phyloP scores from a whole-genome alignment of 2,888 invertebrate genomes.

The Leptogaster cylindrica region DNA sequence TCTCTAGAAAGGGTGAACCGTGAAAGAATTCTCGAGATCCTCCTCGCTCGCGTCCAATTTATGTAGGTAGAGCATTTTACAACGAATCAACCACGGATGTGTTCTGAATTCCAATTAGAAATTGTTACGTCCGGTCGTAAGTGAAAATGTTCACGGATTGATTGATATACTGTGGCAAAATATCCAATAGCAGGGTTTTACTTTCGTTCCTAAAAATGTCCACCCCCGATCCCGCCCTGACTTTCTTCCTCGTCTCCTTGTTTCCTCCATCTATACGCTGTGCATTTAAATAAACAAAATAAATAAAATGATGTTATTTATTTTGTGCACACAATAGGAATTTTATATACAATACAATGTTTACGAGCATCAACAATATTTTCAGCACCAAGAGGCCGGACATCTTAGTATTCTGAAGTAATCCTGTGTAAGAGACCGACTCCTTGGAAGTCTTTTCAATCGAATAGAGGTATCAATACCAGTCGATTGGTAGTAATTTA shows the following conservation, averaged over 20 bases:
- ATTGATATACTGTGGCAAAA: conserved; percentile 20
- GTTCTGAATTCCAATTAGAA: conserved; percentile 38
- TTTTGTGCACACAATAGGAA: neutral
- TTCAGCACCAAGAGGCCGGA: too few relatives aligned
- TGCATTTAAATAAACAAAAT: too few relatives aligned
- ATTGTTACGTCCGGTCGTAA: conserved; percentile 19
- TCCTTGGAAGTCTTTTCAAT: too few relatives aligned
- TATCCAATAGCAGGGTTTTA: conserved; percentile 1
- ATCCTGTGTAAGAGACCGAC: too few relatives aligned
- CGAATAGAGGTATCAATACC: too few relatives aligned
- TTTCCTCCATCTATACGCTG: neutral
- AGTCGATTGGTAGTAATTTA: too few relatives aligned
- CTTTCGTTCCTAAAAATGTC: conserved; percentile 27
- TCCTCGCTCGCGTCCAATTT: neutral
- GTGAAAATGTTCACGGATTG: conserved; percentile 24
- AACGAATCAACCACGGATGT: conserved; percentile 26
- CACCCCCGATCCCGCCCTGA: neutral
- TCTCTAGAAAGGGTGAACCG: neutral
- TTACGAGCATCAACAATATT: neutral
- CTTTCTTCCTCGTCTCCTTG: conserved; percentile 9
- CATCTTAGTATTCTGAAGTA: too few relatives aligned
- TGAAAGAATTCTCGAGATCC: conserved; percentile 25
- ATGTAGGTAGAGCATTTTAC: neutral
- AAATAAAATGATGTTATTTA: too few relatives aligned
- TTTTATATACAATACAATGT: conserved; percentile 6